Conservation (phyloP, 2,888 invertebrate species). For the Pammene aurita region DNA sequence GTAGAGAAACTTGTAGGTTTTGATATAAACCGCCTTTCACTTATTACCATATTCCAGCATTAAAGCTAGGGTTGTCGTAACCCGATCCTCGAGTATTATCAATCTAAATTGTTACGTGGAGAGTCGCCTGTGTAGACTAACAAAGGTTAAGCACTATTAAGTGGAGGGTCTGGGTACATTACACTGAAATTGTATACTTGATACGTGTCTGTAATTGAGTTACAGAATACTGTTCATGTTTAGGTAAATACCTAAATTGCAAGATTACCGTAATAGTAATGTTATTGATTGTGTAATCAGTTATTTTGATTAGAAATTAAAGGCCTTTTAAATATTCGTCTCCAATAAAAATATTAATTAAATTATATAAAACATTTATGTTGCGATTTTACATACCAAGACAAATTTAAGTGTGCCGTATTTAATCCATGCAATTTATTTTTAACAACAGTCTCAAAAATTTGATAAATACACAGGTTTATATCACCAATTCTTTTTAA, state of each 20-base stretch:
- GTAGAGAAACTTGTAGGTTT: not conserved
- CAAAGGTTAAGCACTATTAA: conserved; percentile 68
- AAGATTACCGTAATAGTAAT: not conserved
- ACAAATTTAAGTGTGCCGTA: too few relatives aligned
- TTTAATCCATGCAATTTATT: too few relatives aligned
- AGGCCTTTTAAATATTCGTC: too few relatives aligned
- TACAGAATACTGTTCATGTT: conserved; percentile 26
- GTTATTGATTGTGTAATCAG: not conserved
- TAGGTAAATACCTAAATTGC: conserved; percentile 13
- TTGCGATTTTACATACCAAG: too few relatives aligned
- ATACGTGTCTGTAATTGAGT: conserved; percentile 41
- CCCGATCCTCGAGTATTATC: conserved; percentile 71
- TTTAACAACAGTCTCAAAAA: too few relatives aligned
- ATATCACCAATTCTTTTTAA: too few relatives aligned
- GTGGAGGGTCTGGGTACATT: conserved; percentile 49
- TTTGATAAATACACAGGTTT: too few relatives aligned
- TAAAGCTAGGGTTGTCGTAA: conserved; percentile 68
- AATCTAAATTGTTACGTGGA: conserved; percentile 69
- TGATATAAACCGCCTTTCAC: conserved; percentile 12
- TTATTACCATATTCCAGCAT: conserved; percentile 43
- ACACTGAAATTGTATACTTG: conserved; percentile 47
- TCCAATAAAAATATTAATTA: too few relatives aligned
- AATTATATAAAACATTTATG: too few relatives aligned
- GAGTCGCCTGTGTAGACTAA: conserved; percentile 54
- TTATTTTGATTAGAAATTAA: not conserved